Percentiles rank a stretch among this genome's conserved stretches.
phyloP scores from a whole-genome alignment of 2,113 vertebrate species.

The Petrocephalus zakoni region DNA sequence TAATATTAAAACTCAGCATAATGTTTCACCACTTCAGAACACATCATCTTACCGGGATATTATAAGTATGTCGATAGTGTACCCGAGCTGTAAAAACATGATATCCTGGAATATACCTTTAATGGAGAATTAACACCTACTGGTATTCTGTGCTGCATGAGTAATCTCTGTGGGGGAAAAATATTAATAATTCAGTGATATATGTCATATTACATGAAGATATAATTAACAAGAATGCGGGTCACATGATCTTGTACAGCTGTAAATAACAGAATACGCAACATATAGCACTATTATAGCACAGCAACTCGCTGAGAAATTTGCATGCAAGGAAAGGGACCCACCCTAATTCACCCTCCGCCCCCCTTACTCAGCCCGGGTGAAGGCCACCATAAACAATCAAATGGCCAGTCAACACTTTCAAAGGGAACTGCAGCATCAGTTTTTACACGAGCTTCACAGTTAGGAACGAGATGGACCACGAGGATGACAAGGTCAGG shows the following conservation, averaged over 20 bases:
- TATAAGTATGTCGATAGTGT: background rate
- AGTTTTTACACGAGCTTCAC: background rate
- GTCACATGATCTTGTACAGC: background rate
- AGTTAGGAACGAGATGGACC: background rate
- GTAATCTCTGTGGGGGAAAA: background rate
- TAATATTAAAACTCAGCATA: background rate
- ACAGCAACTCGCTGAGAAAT: background rate
- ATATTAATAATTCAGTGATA: background rate
- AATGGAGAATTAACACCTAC: conserved; percentile 2
- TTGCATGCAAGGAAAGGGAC: background rate
- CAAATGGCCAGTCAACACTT: background rate
- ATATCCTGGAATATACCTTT: background rate
- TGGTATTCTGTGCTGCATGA: background rate
- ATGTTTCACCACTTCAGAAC: background rate
- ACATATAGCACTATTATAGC: background rate
- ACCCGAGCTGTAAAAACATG: background rate
- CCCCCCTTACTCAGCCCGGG: background rate
- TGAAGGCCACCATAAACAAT: background rate
- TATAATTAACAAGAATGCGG: background rate
- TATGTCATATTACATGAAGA: background rate
- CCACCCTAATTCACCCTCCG: background rate
- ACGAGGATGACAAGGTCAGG: background rate
- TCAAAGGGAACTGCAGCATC: background rate
- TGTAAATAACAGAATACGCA: background rate
- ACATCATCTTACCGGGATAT: background rate